Percentiles rank a stretch among this genome's conserved stretches.
These are phyloP conservation scores for Nematolebias whitei DNA, from an alignment of 2,113 vertebrate species.

Conservation along the genomic window DNA sequence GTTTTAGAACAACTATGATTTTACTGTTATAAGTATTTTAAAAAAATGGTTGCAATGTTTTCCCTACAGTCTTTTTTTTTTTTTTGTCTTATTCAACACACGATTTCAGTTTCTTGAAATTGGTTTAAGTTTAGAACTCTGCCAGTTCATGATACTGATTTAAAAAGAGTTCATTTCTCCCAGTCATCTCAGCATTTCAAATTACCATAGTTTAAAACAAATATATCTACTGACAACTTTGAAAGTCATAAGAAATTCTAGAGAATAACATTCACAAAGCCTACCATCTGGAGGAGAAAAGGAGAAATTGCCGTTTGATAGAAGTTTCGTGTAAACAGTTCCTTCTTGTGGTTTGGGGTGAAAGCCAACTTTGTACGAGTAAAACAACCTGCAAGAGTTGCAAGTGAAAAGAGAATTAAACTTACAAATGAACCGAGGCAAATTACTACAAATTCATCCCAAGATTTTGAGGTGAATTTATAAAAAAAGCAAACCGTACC, in stretches of 20 bases:
- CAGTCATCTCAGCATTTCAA: not conserved
- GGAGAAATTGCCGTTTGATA: not conserved
- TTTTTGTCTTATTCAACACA: not conserved
- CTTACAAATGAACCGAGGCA: no score
- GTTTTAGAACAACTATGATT: not conserved
- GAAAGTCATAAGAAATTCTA: not conserved
- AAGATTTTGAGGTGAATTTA: no score
- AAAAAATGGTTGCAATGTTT: not conserved
- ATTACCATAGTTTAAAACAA: not conserved
- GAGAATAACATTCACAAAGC: not conserved
- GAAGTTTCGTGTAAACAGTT: slow-evolving; percentile 39
- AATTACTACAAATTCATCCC: no score
- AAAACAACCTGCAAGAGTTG: slow-evolving; percentile 50
- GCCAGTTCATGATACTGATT: not conserved
- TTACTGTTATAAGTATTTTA: not conserved
- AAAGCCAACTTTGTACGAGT: slow-evolving; percentile 61
- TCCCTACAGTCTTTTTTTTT: not conserved
- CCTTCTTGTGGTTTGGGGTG: slow-evolving; percentile 35
- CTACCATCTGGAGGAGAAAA: slow-evolving; percentile 71
- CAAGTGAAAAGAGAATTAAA: not conserved
- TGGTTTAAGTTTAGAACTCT: not conserved
- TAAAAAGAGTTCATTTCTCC: not conserved
- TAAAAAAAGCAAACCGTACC: slow-evolving; percentile 29
- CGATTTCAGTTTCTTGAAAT: not conserved
- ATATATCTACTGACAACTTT: no score